Evolutionary conservation across 2,113 vertebrate species (phyloP), one percentile per base, ranked within the genome.

Genomic region (Entelurus aequoreus): DNA sequence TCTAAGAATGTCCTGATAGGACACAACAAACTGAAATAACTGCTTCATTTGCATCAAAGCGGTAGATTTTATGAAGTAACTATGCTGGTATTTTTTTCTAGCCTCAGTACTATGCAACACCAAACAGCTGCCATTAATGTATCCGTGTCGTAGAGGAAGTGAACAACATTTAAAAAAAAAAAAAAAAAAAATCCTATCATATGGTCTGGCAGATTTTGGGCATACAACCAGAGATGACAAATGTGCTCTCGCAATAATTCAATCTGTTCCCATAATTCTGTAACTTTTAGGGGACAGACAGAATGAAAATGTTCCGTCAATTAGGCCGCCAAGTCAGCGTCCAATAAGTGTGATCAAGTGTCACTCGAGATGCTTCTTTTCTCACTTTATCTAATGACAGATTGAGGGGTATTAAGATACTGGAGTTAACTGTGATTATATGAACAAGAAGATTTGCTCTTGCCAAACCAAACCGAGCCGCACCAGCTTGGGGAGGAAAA

Each of bases 171-270:
- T 15, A 60, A 28, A 14, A 47, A 59, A 59, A n/a, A 56, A 56
- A 38, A 13, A 19, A 59, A 58, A 47, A 91, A 90, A 88, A 91
- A 89, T 80, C 85, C 80, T 83, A 91, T 92, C 91, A 92, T 92
- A 92, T 92, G 91, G 91, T 92, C 90, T 86, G 87, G 89, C 91
- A 92, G 91, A 90, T 90, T 91, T 91, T 87, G 87, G 91, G 91
- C 90, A 85, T 75, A 6, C 51, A 71, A 87, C 90, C 91, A 92
- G 88, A 75, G 88, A 88, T 90, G 89, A 89, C 89, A 91, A 92
- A 92, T 90, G 90, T 90, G 89, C 88, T 89, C 90, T 88, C 73
- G 86, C 89, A 90, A 89, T 90, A 88, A 90, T 91, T 92, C 91
- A 92, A 92, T 91, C 91, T 92, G 91, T 90, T 92, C 87, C 78